A percentile compares a stretch with the other conserved stretches of the same genome.
These are phyloP conservation scores for Tolypeutes matacus DNA, from an alignment of 2,797 vertebrate genomes.

Conservation along the genomic window DNA sequence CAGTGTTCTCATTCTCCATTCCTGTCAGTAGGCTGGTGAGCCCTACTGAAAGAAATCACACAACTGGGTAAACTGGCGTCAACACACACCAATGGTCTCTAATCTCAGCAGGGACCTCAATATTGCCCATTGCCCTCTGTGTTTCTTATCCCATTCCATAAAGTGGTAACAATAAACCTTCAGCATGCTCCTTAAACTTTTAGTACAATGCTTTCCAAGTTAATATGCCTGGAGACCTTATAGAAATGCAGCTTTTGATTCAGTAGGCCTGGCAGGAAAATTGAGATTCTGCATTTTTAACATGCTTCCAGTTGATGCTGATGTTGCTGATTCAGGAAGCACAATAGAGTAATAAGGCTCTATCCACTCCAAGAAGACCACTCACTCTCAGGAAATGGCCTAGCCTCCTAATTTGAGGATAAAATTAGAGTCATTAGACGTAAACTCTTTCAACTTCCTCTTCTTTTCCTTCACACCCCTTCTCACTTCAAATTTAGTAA, in stretches of 20 bases:
- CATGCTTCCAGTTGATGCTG: background rate
- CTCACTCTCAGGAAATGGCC: background rate
- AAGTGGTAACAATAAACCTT: background rate
- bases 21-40: background rate
- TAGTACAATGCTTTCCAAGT: background rate
- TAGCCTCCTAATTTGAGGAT: background rate
- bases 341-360: background rate
- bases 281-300: background rate
- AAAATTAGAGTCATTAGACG: background rate
- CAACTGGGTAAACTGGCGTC: background rate
- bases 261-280: background rate
- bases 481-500: background rate
- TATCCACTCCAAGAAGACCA: background rate
- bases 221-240: too few relatives aligned
- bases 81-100: background rate
- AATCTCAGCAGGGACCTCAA: background rate
- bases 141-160: background rate
- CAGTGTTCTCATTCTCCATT: background rate
- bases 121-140: too few relatives aligned
- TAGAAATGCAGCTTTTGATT: constrained; percentile 14
- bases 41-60: background rate
- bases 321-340: background rate
- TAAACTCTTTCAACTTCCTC: background rate
- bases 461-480: background rate
- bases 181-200: background rate